Evolutionary conservation across 2,113 vertebrate genomes (phyloP).

Genomic region (Malurus melanocephalus): DNA sequence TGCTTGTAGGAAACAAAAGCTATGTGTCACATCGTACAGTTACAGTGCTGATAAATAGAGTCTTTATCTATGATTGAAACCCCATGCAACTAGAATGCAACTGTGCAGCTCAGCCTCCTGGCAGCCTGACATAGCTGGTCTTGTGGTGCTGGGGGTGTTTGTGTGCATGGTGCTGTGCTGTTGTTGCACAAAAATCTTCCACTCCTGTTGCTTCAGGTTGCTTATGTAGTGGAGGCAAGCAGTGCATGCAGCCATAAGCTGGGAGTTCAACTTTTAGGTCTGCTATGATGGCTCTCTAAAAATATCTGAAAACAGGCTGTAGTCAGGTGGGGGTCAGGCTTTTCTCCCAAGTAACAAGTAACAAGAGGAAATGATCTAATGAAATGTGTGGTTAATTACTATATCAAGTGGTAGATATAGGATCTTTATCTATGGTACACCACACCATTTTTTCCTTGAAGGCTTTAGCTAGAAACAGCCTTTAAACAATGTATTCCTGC

Average conservation of each 20-base stretch:
- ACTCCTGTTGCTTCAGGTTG: background rate
- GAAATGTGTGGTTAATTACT: background rate
- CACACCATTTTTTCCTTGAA: background rate
- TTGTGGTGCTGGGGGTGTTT: fast-evolving
- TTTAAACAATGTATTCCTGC: background rate
- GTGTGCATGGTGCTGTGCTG: background rate
- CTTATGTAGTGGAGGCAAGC: background rate
- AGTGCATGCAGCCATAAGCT: background rate
- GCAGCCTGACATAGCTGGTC: background rate
- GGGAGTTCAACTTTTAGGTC: background rate
- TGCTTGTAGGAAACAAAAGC: background rate
- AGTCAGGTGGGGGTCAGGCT: background rate
- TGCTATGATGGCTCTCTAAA: fast-evolving
- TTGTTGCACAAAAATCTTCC: background rate
- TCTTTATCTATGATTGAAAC: background rate
- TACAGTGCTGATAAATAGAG: background rate
- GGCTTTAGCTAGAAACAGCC: background rate
- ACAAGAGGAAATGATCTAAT: background rate
- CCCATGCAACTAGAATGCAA: background rate
- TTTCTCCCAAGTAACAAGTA: background rate
- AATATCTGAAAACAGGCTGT: background rate
- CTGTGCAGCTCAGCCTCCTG: background rate
- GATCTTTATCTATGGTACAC: background rate
- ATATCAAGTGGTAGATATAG: background rate
- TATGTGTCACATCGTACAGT: background rate